Percentiles rank a stretch among this genome's conserved stretches.
Conservation (phyloP, 2,797 vertebrate species). For the Pachyuromys duprasi region DNA sequence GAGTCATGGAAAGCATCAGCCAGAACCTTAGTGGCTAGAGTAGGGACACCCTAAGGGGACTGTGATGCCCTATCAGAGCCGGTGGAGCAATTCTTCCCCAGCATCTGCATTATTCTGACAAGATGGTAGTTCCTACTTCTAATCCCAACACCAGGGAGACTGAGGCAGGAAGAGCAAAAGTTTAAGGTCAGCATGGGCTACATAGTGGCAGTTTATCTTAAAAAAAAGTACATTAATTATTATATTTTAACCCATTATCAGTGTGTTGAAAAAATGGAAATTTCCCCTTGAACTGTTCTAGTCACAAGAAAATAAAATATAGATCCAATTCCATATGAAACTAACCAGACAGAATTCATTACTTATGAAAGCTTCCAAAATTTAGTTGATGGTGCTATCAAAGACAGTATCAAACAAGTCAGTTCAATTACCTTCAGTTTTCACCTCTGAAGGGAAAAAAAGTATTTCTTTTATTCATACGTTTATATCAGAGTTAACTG, state of each 20-base stretch:
- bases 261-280: conserved; percentile 16
- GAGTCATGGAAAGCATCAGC: neutral
- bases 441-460: neutral
- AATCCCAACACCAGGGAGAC: neutral
- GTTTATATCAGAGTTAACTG: conserved; percentile 51
- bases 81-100: neutral
- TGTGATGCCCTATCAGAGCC: neutral
- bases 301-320: neutral
- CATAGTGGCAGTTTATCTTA: neutral
- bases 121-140: neutral
- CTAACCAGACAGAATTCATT: conserved; percentile 16
- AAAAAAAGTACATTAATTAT: neutral
- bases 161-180: neutral
- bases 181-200: neutral
- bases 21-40: neutral
- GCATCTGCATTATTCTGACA: neutral
- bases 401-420: neutral
- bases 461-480: neutral
- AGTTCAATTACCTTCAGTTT: conserved; percentile 40
- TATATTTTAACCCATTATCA: neutral
- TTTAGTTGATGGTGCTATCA: neutral
- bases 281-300: conserved; percentile 22
- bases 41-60: neutral
- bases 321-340: conserved; percentile 32
- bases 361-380: conserved; percentile 36